Evolutionary conservation across 1,140 invertebrate genomes (phyloP), one percentile per base, ranked within the genome.

Genomic region (Zaprionus tsacasi): DNA sequence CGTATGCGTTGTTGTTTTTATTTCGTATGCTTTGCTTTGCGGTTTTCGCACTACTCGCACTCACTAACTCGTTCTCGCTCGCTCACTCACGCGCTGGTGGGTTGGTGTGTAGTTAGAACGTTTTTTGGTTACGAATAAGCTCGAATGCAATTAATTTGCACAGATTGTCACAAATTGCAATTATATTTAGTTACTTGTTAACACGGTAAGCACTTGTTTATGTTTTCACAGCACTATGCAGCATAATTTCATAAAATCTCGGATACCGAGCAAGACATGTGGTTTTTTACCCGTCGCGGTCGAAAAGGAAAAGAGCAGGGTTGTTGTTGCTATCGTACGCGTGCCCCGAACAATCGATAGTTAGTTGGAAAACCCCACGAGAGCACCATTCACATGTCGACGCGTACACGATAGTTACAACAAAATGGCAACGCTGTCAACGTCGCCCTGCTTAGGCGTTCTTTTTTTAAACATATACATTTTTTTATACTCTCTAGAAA

Each of bases 221-320:
- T 77, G 69, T 78, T 82, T 87, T 83, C 72, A 79, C 85, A 79
- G 63, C 86, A 87, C 86, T 92, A 77, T 83, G 83, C 74, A 80
- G 78, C 91, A 92, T 91, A 80, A 83, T 92, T 91, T 78, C 72
- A 80, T 50, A 88, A 91, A 91, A 88, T 91, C 86, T 90, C 88
- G 91, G 81, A 86, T 77, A 85, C 83, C 90, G 79, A 82, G 77
- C 70, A 75, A 89, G 86, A 92, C 91, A 92, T 92, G 91, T 92
- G 91, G 91, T 92, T 92, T 90, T 90, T 65, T 78, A 79, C 78
- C 87, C 91, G 80, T 78, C 76, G 77, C 76, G 76, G 78, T 91
- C 85, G 87, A 92, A 92, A 92, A 92, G 90, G 86, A 86, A 86
- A 81, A 81, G 81, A 85, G 75, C 79, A 60, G 71, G 55, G 66